Evolutionary conservation across 1,140 invertebrate genomes (phyloP).

Genomic region (Chymomyza costata): DNA sequence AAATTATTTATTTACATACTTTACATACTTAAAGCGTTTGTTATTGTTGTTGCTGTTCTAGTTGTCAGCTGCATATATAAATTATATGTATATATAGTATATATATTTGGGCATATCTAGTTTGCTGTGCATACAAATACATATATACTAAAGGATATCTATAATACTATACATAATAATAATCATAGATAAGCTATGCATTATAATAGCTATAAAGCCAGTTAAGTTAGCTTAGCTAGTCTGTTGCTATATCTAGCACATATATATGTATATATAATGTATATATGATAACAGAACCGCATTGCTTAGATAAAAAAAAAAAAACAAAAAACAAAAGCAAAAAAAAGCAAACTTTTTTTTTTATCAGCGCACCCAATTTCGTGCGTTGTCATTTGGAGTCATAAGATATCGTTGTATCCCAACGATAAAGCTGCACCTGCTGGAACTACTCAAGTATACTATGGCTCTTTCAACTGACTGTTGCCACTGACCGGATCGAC

Average conservation of each 20-base stretch:
- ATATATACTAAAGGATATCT: conserved; percentile 37
- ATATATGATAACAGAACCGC: conserved; percentile 12
- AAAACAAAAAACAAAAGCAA: neutral
- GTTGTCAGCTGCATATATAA: too few species aligned
- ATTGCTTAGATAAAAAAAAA: too few species aligned
- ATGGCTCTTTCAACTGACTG: too few species aligned
- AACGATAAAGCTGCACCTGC: too few species aligned
- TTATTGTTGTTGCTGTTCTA: too few species aligned
- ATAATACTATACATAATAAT: conserved; percentile 43
- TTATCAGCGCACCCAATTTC: conserved; percentile 37
- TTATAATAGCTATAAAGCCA: conserved; percentile 34
- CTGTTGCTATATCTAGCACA: conserved; percentile 2
- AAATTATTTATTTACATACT: too few species aligned
- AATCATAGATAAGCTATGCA: conserved; percentile 25
- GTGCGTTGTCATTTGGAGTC: conserved; percentile 35
- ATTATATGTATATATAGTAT: conserved; percentile 20
- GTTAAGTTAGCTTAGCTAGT: conserved; percentile 1
- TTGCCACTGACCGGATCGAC: too few species aligned
- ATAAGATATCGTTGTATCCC: too few species aligned
- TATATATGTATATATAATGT: conserved; percentile 7
- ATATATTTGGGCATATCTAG: conserved; percentile 27
- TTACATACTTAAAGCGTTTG: too few species aligned
- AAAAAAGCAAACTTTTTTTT: conserved; percentile 7
- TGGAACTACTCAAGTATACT: too few species aligned
- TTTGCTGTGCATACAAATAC: too few species aligned